Percentiles rank a stretch among this genome's conserved stretches.
These are phyloP conservation scores for Onychostruthus taczanowskii DNA, from an alignment of 2,113 vertebrate genomes.

Conservation along the genomic window DNA sequence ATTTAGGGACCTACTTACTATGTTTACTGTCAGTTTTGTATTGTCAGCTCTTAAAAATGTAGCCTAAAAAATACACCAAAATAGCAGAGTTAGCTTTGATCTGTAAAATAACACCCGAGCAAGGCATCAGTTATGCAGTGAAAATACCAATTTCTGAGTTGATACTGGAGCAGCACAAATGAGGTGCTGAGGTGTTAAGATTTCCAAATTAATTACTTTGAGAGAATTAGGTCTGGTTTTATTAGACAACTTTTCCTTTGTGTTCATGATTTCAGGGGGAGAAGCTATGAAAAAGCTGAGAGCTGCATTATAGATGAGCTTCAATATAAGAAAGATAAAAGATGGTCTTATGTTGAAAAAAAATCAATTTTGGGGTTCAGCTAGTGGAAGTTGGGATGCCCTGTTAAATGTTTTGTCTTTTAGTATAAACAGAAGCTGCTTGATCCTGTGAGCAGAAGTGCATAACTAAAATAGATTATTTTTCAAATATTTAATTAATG, in stretches of 20 bases:
- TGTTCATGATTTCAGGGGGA: neutral
- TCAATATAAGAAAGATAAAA: neutral
- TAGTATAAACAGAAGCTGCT: neutral
- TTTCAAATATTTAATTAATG: neutral
- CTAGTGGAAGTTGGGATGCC: accelerated
- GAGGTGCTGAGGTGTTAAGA: neutral
- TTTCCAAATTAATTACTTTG: neutral
- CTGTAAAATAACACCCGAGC: neutral
- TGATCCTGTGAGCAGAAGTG: neutral
- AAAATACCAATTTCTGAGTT: neutral
- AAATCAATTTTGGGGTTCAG: neutral
- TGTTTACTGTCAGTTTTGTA: neutral
- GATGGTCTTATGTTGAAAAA: neutral
- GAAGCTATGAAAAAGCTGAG: neutral
- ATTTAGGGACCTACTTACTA: neutral
- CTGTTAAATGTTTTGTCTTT: neutral
- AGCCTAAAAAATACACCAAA: neutral
- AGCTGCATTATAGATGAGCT: neutral
- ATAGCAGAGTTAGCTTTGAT: neutral
- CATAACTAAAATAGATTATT: neutral
- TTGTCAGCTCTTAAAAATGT: neutral
- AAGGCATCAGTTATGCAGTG: neutral
- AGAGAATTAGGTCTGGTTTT: neutral
- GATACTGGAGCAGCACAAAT: neutral
- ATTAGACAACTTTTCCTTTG: neutral